A percentile compares a stretch with the other conserved stretches of the same genome.
Evolutionary conservation across 2,888 invertebrate genomes (phyloP).

Genomic region (Monopis laevigella): DNA sequence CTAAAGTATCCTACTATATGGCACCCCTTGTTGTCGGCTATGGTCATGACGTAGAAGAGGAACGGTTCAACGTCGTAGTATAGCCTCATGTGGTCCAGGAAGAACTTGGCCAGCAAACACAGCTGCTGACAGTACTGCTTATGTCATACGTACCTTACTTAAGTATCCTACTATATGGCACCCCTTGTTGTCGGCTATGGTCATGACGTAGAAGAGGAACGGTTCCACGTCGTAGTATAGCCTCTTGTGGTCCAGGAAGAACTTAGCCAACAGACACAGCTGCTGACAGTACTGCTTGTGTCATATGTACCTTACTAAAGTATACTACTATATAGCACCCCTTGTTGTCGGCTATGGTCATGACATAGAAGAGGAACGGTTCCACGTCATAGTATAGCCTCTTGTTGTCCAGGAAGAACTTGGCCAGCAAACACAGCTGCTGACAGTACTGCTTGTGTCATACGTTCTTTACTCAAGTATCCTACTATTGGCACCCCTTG

Average conservation of each 20-base stretch:
- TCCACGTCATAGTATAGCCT: constrained; percentile 98
- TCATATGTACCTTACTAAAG: constrained; percentile 96
- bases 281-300: constrained; percentile 98
- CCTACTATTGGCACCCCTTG: constrained; percentile 96
- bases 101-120: no score
- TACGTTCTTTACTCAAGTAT: constrained; percentile 97
- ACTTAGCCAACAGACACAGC: constrained; percentile 95
- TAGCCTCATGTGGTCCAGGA: no score
- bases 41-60: no score
- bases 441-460: constrained; percentile 96
- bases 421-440: constrained; percentile 95
- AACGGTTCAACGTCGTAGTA: no score
- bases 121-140: no score
- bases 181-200: constrained; percentile 87
- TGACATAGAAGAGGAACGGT: constrained; percentile 97
- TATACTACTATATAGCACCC: constrained; percentile 97
- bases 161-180: constrained; percentile 98
- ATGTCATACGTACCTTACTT: constrained; percentile 88
- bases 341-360: constrained; percentile 92
- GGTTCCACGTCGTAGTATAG: constrained; percentile 98
- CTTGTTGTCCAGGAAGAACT: constrained; percentile 98
- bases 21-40: no score
- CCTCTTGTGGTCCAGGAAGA: constrained; percentile 98
- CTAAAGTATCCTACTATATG: no score
- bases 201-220: constrained; percentile 98